These are phyloP conservation scores for Xenopus tropicalis DNA, from an alignment of 2,113 vertebrate genomes.

Conservation along the genomic window DNA sequence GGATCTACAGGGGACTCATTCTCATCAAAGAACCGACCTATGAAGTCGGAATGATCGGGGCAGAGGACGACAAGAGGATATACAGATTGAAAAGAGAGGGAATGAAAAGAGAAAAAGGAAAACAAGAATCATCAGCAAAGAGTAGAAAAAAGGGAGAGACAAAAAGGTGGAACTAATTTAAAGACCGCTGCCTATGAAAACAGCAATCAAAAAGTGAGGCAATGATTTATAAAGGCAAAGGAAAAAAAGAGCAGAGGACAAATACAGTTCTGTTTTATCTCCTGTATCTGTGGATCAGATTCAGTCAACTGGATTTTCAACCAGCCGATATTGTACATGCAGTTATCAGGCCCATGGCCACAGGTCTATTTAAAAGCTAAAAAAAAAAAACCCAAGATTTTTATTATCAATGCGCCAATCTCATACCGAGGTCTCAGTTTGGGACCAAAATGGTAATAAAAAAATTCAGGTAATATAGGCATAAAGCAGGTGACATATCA, in stretches of 20 bases:
- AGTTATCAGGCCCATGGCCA: too few relatives aligned
- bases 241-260: background rate
- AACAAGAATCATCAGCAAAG: constrained; percentile 41
- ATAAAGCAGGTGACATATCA: too few relatives aligned
- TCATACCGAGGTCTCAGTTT: too few relatives aligned
- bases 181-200: background rate
- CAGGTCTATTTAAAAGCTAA: too few relatives aligned
- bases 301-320: too few relatives aligned
- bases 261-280: background rate
- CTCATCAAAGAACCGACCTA: constrained; percentile 99
- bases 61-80: constrained; percentile 71
- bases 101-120: constrained; percentile 46
- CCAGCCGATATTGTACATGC: too few relatives aligned
- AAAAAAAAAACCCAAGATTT: too few relatives aligned
- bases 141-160: constrained; percentile 18
- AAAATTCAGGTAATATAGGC: too few relatives aligned
- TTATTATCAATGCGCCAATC: too few relatives aligned
- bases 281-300: background rate
- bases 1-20: constrained; percentile 99
- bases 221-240: too few relatives aligned
- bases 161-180: background rate
- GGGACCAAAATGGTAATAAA: too few relatives aligned
- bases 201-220: background rate
- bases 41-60: constrained; percentile 89
- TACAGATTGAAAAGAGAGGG: too few relatives aligned